A percentile compares a stretch with the other conserved stretches of the same genome.
Conservation (phyloP, 2,113 vertebrate genomes). For the Scortum barcoo region DNA sequence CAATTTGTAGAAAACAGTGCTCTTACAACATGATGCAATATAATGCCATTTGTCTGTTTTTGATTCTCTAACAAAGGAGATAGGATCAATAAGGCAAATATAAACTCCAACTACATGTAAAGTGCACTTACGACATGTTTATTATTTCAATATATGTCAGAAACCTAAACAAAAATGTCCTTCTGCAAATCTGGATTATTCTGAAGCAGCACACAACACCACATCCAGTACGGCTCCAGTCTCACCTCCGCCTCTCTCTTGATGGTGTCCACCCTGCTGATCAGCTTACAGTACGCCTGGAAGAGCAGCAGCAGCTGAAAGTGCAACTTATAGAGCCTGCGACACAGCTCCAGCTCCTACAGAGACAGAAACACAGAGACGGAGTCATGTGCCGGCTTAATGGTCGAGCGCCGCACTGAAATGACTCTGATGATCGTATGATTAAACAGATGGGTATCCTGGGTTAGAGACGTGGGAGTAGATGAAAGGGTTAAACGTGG, state of each 20-base stretch:
- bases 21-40: not conserved
- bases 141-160: not conserved
- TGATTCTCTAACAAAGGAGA: conserved; percentile 17
- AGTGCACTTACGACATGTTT: not conserved
- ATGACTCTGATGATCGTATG: conserved; percentile 52
- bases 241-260: conserved; percentile 96
- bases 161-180: not conserved
- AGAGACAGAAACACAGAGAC: conserved; percentile 51
- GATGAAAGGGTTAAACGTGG: conserved; percentile 75
- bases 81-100: not conserved
- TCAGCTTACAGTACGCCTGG: conserved; percentile 98
- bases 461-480: conserved; percentile 73
- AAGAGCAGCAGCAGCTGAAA: conserved; percentile 98
- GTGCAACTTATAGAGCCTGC: conserved; percentile 96
- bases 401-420: not conserved
- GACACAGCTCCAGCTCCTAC: conserved; percentile 97
- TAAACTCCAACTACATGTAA: not conserved
- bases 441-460: conserved; percentile 67
- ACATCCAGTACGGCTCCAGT: not conserved
- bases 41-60: conserved; percentile 35
- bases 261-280: conserved; percentile 94
- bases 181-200: not conserved
- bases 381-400: not conserved
- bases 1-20: not conserved
- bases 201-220: not conserved